Evolutionary conservation across 1,140 invertebrate genomes (phyloP), one percentile per base, ranked within the genome.

Genomic region (Acromyrmex heyeri): DNA sequence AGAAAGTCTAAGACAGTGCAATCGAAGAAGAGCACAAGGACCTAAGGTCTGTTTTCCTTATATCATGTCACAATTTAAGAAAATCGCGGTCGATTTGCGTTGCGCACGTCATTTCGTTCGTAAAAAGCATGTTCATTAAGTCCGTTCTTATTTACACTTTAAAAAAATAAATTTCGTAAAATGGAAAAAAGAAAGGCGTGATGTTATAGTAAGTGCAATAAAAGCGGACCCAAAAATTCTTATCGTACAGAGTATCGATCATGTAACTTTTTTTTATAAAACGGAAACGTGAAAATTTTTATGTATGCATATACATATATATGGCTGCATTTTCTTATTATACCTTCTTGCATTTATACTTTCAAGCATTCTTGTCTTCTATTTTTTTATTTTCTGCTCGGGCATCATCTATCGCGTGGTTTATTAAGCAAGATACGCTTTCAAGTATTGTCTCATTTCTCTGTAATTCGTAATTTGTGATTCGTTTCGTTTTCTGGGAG

Each of bases 1-100:
- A 48, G 10, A 72, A 81, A 61, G 21, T 48, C 18, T 61, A 50
- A 83, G 67, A 82, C 16, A 61, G 38, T 83, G 69, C 55, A 83
- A 44, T 67, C n/a, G 73, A 73, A 61, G 16, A 50, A 48, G 38
- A 83, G 3, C 21, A 81, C 6, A 50, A 7, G n/a, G 24, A 83
- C 14, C 18, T 44, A 82, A 72, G 12, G 12, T 82, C 53, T 14
- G 18, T 82, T 83, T 5, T 53, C 50, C 18, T 48, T 67, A 67
- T 4, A 27, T 44, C 61, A 27, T 38, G 34, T 81, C 24, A 81
- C 5, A 62, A 7, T 83, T 83, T 61, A 75, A 83, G 2, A 83
- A 73, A 83, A 62, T 75, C 1, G 69, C 65, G 61, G 6, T 50
- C 16, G 30, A 70, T 30, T 83, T n/a, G 38, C 55, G 38, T 38